These are phyloP conservation scores for Ectemnius lituratus DNA, from an alignment of 2,888 invertebrate species.

Conservation along the genomic window DNA sequence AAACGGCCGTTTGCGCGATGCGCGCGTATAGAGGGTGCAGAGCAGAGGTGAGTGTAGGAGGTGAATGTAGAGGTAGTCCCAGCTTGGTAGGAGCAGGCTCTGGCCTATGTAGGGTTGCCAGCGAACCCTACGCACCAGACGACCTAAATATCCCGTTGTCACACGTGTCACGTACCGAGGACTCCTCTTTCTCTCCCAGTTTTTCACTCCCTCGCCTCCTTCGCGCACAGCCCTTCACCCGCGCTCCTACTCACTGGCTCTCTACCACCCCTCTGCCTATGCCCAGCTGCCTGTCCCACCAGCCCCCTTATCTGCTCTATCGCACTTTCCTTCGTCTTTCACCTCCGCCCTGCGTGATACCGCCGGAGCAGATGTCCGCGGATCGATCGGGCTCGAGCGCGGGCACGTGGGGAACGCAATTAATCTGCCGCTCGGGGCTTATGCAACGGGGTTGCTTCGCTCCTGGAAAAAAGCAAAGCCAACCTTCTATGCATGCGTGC, in stretches of 20 bases:
- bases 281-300: not conserved
- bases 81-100: not conserved
- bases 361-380: constrained; percentile 26
- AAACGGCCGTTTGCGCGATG: not conserved
- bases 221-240: constrained; percentile 7
- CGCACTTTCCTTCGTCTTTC: constrained; percentile 5
- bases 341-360: constrained; percentile 7
- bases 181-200: constrained; percentile 35
- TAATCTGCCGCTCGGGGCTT: constrained; percentile 34
- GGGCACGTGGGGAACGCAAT: constrained; percentile 27
- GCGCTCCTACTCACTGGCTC: not conserved
- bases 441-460: constrained; percentile 1
- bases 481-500: no score
- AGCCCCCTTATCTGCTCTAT: not conserved
- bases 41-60: not conserved
- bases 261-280: no score
- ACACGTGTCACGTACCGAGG: constrained; percentile 40
- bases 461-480: not conserved
- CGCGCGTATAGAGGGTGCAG: not conserved
- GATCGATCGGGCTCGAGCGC: constrained; percentile 33
- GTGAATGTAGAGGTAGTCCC: not conserved
- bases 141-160: constrained; percentile 36
- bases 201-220: constrained; percentile 15
- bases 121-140: constrained; percentile 12
- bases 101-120: constrained; percentile 1